Evolutionary conservation across 2,797 vertebrate genomes (phyloP), one percentile per base, ranked within the genome.

Genomic region (Premnoplex brunnescens): DNA sequence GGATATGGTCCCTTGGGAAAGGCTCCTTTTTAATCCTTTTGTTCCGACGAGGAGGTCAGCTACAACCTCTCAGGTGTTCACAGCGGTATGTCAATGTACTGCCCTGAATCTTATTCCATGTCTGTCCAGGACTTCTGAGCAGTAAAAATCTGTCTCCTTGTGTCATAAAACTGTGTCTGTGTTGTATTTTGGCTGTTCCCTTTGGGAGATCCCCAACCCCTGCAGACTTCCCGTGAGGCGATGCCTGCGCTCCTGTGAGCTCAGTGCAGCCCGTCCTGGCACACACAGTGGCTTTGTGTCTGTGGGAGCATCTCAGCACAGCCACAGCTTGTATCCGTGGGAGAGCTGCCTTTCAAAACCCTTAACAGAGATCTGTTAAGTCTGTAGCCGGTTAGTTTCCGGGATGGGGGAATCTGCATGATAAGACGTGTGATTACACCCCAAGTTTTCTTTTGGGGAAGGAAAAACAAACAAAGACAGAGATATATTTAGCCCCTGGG

Each of bases 31-130:
- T 21, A n/a, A 52, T 83, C 6, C 27, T 46, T 68, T 39, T 52
- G 19, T 46, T 81, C 41, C 24, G 49, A 12, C 0, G 0, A 14
- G 18, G 39, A 30, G 49, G 22, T 17, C 2, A 23, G n/a, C 59
- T 55, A 71, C 48, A 19, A 12, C 14, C 18, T 77, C 68, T 86
- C 7, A 1, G 17, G 46, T 43, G 9, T 15, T 26, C 2, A 10
- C 52, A 82, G 74, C 28, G 32, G 74, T 46, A 14, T 15, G 10
- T 17, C 0, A 0, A 5, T 14, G 32, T 21, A 20, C 39, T 62
- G 32, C 51, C 46, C 22, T 16, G 28, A 60, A 43, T 54, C 49
- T 71, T 37, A 14, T 64, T 67, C 54, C 4, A 0, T 1, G 1
- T 71, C 66, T 41, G 23, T 67, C 66, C 0, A 1, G 23, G 22